Evolutionary conservation across 2,113 vertebrate genomes (phyloP).

Genomic region (Tetrao urogallus): DNA sequence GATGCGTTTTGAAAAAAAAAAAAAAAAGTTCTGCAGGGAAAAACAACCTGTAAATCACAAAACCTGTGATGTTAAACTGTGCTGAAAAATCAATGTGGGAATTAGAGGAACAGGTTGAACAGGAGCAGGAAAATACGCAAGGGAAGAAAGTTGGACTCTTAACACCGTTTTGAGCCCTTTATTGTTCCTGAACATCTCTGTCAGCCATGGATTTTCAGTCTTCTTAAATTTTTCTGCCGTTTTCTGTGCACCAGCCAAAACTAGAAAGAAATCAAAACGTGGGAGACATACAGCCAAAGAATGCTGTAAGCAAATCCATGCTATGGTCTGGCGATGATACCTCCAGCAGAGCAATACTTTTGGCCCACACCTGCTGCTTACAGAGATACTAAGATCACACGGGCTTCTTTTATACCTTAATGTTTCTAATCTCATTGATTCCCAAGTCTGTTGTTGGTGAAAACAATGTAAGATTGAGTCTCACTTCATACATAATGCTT

Average conservation of each 20-base stretch:
- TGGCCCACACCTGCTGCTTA: background rate
- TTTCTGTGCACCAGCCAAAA: background rate
- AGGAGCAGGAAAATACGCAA: background rate
- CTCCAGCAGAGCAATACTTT: background rate
- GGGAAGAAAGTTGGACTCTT: background rate
- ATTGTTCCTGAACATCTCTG: background rate
- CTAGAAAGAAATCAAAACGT: background rate
- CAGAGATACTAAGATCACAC: background rate
- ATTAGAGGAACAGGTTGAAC: background rate
- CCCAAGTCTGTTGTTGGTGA: background rate
- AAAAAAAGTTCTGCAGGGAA: background rate
- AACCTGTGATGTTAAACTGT: background rate
- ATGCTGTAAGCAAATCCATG: rapidly evolving
- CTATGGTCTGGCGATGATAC: background rate
- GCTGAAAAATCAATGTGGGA: background rate
- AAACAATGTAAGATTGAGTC: background rate
- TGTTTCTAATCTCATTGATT: background rate
- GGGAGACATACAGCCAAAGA: rapidly evolving
- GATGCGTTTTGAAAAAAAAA: background rate
- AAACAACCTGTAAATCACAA: background rate
- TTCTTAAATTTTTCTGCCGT: background rate
- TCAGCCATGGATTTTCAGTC: background rate
- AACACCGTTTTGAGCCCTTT: background rate
- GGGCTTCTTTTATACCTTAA: background rate
- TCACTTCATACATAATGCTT: background rate